Percentiles rank a stretch among this genome's conserved stretches.
phyloP scores from a whole-genome alignment of 53 echinoderm and acorn worm genomes.

The Temnopleurus reevesii region DNA sequence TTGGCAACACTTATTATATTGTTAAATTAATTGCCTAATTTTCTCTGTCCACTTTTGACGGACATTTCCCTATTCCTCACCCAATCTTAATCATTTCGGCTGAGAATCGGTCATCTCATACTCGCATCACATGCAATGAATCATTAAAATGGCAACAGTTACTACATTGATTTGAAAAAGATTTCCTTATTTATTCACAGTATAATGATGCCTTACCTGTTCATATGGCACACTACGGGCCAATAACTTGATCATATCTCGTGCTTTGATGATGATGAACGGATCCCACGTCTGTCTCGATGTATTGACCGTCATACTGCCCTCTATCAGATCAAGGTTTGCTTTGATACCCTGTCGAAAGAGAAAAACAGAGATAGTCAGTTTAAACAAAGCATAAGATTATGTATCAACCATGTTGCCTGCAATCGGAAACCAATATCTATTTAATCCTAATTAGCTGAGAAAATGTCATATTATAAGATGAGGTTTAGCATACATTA shows the following conservation, averaged over 20 bases:
- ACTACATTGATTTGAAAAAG: too few relatives aligned
- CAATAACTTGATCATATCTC: slow-evolving; percentile 93
- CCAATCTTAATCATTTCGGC: slow-evolving; percentile 95
- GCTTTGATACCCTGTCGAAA: slow-evolving; percentile 82
- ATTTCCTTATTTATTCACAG: too few relatives aligned
- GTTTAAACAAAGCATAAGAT: background rate
- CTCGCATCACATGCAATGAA: slow-evolving; percentile 75
- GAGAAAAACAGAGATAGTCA: background rate
- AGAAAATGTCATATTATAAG: too few relatives aligned
- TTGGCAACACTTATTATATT: too few relatives aligned
- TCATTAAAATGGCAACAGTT: too few relatives aligned
- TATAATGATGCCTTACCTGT: slow-evolving; percentile 69
- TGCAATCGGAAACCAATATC: too few relatives aligned
- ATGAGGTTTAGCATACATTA: too few relatives aligned
- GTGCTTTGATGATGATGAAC: slow-evolving; percentile 91
- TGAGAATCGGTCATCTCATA: slow-evolving; percentile 84
- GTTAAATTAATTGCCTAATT: too few relatives aligned
- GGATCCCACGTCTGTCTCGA: slow-evolving; percentile 95
- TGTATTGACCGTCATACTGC: slow-evolving; percentile 89
- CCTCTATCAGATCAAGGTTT: slow-evolving; percentile 81
- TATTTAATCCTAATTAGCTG: too few relatives aligned
- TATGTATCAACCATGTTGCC: too few relatives aligned
- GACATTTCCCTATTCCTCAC: slow-evolving; percentile 85
- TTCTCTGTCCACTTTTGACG: slow-evolving; percentile 87
- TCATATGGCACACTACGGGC: slow-evolving; percentile 96